These are phyloP conservation scores for Odontomachus brunneus DNA, from an alignment of 1,140 invertebrate genomes.

Conservation along the genomic window DNA sequence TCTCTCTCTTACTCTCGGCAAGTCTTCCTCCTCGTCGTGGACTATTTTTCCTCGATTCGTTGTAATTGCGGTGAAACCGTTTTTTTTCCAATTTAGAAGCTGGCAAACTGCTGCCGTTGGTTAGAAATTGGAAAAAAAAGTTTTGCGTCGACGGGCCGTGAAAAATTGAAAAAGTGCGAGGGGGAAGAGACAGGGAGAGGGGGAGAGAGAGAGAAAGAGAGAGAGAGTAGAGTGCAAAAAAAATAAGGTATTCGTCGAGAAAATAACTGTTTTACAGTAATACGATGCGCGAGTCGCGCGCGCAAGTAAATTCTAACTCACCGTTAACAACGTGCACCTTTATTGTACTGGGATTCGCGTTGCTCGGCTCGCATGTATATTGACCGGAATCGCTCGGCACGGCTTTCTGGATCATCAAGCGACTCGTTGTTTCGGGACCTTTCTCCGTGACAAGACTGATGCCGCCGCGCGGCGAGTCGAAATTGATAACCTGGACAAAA, in stretches of 20 bases:
- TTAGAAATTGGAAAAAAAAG: slow-evolving; percentile 30
- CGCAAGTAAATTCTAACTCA: slow-evolving; percentile 76
- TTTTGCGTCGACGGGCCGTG: neutral
- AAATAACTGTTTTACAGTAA: slow-evolving; percentile 11
- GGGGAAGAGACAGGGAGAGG: neutral
- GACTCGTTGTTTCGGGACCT: slow-evolving; percentile 87
- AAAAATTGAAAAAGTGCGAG: slow-evolving; percentile 14
- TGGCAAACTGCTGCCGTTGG: slow-evolving; percentile 14
- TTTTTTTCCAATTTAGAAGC: slow-evolving; percentile 48
- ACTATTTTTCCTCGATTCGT: slow-evolving; percentile 17
- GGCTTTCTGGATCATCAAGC: slow-evolving; percentile 87
- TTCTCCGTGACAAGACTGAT: slow-evolving; percentile 87
- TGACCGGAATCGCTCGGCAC: slow-evolving; percentile 86
- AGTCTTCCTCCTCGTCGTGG: neutral
- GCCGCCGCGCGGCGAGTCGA: slow-evolving; percentile 86
- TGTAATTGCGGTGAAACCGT: slow-evolving; percentile 42
- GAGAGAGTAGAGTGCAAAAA: too few species aligned
- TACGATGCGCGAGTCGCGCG: neutral
- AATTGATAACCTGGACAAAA: slow-evolving; percentile 84
- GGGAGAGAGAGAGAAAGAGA: too few species aligned
- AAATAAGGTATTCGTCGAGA: neutral
- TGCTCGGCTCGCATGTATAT: slow-evolving; percentile 88
- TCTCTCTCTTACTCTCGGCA: neutral
- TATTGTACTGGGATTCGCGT: slow-evolving; percentile 87
- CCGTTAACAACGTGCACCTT: slow-evolving; percentile 88